Conservation (phyloP, 2,888 invertebrate species). For the Agrotis exclamationis region DNA sequence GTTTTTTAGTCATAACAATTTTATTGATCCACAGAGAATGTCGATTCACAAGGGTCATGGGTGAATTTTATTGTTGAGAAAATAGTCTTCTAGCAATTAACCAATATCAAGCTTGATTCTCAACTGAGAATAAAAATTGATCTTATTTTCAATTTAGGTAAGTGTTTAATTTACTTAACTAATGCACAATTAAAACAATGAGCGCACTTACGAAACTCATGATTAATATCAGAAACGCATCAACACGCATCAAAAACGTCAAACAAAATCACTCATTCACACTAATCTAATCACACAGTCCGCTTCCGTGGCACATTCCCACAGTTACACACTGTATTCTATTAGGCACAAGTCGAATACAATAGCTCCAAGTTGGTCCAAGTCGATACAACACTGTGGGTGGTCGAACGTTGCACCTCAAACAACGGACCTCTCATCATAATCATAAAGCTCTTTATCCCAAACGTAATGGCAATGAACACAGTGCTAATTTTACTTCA, state of each 20-base stretch:
- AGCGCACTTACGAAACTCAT: conserved; percentile 28
- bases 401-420: conserved; percentile 80
- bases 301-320: conserved; percentile 77
- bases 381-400: conserved; percentile 74
- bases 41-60: no score
- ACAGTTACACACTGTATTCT: conserved; percentile 66
- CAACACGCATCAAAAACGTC: conserved; percentile 70
- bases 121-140: no score
- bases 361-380: conserved; percentile 72
- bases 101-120: no score
- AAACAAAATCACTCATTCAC: conserved; percentile 80
- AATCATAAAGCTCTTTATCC: conserved; percentile 70
- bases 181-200: conserved; percentile 22
- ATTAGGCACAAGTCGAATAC: conserved; percentile 72
- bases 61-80: neutral
- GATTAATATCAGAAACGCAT: conserved; percentile 58
- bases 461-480: conserved; percentile 64
- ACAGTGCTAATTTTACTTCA: conserved; percentile 68
- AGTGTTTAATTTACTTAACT: neutral
- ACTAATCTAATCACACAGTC: conserved; percentile 80
- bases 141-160: no score
- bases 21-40: neutral
- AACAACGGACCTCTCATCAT: conserved; percentile 77
- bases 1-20: no score
- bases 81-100: neutral